Evolutionary conservation across 2,113 vertebrate species (phyloP).

Genomic region (Atherinomorus stipes): DNA sequence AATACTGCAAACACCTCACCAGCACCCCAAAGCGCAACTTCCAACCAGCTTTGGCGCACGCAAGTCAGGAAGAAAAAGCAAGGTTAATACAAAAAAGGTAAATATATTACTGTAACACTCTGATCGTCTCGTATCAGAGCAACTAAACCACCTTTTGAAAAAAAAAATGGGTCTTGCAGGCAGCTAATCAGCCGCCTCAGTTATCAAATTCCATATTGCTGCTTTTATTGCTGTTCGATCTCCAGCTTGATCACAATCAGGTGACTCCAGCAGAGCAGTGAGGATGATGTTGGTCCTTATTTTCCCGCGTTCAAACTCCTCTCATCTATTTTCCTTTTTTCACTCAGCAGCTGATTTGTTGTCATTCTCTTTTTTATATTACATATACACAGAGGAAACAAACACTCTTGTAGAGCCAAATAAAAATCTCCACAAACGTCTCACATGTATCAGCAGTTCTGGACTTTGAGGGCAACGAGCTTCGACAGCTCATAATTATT

Average conservation of each 20-base stretch:
- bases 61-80: constrained; percentile 10
- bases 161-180: not conserved
- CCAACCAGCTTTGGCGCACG: not conserved
- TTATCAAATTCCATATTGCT: not conserved
- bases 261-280: not conserved
- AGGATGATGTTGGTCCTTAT: not conserved
- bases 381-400: no score
- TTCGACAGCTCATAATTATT: not conserved
- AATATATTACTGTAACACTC: constrained; percentile 38
- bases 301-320: not conserved
- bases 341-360: no score
- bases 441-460: constrained; percentile 42
- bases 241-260: not conserved
- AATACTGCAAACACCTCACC: constrained; percentile 13
- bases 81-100: not conserved
- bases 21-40: not conserved
- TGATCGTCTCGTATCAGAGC: not conserved
- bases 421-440: not conserved
- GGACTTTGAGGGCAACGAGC: constrained; percentile 24
- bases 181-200: not conserved
- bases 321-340: no score
- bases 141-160: constrained; percentile 1
- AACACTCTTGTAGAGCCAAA: not conserved
- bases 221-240: constrained; percentile 1
- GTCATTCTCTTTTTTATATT: no score